Conservation (phyloP, 2,113 vertebrate genomes). For the Strigops habroptila region DNA sequence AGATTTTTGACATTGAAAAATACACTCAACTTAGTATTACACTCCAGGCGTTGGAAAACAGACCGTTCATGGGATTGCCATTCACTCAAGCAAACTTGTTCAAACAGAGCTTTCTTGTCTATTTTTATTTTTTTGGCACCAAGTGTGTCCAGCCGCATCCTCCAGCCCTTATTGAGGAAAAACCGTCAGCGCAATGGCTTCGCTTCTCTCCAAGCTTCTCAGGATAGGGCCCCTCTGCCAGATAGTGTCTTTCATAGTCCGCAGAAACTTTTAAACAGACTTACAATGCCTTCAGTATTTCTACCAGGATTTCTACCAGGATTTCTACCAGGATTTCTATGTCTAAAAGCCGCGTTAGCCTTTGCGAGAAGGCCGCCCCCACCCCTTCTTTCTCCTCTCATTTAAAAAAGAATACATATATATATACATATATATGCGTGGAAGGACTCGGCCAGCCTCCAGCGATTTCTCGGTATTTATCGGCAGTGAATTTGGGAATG, state of each 20-base stretch:
- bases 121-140: slow-evolving; percentile 13
- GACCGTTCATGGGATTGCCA: slow-evolving; percentile 3
- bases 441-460: neutral
- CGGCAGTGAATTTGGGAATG: neutral
- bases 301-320: neutral
- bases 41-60: slow-evolving; percentile 16
- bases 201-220: neutral
- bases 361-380: neutral
- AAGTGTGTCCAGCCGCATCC: slow-evolving; percentile 7
- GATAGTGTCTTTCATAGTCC: neutral
- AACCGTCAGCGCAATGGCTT: neutral
- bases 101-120: slow-evolving; percentile 40
- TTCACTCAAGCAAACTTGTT: slow-evolving; percentile 13
- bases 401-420: neutral
- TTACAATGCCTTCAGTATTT: neutral
- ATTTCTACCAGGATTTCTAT: neutral
- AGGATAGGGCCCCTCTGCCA: neutral
- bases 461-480: neutral
- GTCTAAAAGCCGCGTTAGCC: neutral
- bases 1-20: slow-evolving; percentile 53
- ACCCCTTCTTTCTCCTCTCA: neutral
- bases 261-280: neutral
- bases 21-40: slow-evolving; percentile 31
- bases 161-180: neutral
- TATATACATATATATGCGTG: neutral